A percentile compares a stretch with the other conserved stretches of the same genome.
phyloP scores from a whole-genome alignment of 2,113 vertebrate genomes.

The Anolis carolinensis region DNA sequence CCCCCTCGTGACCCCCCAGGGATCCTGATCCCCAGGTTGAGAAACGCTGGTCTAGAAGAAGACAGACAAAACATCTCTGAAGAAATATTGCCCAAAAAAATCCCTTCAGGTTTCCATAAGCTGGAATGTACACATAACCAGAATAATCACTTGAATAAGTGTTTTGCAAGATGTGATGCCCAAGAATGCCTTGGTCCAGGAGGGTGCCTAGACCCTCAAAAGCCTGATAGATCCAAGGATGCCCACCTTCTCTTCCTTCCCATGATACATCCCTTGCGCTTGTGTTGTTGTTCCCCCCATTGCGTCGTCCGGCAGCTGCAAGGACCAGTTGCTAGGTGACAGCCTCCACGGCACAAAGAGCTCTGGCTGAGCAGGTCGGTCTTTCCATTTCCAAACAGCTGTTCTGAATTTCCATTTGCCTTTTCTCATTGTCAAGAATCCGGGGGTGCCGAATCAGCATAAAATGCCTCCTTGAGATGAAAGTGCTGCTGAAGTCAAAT shows the following conservation, averaged over 20 bases:
- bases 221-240: constrained; percentile 74
- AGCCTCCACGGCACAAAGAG: constrained; percentile 89
- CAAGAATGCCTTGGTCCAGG: constrained; percentile 41
- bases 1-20: too few species aligned
- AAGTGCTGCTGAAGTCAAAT: constrained; percentile 53
- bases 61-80: too few species aligned
- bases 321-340: constrained; percentile 93
- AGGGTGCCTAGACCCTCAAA: constrained; percentile 62
- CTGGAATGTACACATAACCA: too few species aligned
- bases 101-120: too few species aligned
- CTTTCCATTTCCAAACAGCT: constrained; percentile 83
- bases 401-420: constrained; percentile 78
- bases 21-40: too few species aligned
- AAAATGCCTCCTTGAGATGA: constrained; percentile 62
- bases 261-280: constrained; percentile 72
- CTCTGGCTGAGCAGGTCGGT: constrained; percentile 88
- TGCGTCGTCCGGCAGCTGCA: constrained; percentile 83
- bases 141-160: too few species aligned
- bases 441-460: constrained; percentile 69
- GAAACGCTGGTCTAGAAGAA: too few species aligned
- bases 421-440: constrained; percentile 75
- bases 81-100: too few species aligned
- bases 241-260: constrained; percentile 72
- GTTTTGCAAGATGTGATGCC: neutral
- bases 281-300: neutral